Evolutionary conservation across 64 coral and sea anemone species (phyloP).

Genomic region (Dendronephthya gigantea): DNA sequence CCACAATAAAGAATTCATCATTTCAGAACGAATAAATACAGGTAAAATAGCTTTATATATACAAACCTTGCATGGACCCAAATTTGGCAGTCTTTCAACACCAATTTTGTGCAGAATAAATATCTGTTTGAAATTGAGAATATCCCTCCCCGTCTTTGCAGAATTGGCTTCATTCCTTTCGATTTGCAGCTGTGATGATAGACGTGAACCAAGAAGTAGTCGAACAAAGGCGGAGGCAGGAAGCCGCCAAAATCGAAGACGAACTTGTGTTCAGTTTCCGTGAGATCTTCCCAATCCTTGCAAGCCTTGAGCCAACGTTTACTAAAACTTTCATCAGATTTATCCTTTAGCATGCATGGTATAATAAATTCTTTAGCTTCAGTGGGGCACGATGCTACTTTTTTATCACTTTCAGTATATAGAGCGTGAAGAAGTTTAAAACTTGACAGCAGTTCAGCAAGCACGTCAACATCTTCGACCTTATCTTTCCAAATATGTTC

Average conservation of each 20-base stretch:
- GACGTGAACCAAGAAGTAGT: background rate
- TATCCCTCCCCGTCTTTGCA: background rate
- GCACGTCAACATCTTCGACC: background rate
- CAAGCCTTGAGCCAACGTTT: background rate
- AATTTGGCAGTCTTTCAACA: background rate
- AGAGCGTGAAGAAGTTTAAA: slow-evolving; percentile 12
- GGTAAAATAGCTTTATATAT: too few species aligned
- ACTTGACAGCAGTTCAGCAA: slow-evolving; percentile 21
- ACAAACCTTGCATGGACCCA: background rate
- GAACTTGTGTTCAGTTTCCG: background rate
- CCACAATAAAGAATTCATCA: too few species aligned
- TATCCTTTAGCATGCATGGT: slow-evolving; percentile 2
- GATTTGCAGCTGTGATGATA: background rate
- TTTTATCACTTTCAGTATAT: background rate
- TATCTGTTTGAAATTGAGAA: background rate
- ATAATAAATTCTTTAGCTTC: background rate
- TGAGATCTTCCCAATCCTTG: background rate
- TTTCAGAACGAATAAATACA: too few species aligned
- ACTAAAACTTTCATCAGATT: background rate
- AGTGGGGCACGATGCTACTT: background rate
- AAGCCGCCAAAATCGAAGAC: background rate
- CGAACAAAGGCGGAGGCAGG: background rate
- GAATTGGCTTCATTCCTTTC: background rate
- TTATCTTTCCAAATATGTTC: slow-evolving; percentile 36
- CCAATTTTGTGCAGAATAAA: background rate